These are phyloP conservation scores for Myotis davidii DNA, from an alignment of 2,113 vertebrate species.

Conservation along the genomic window DNA sequence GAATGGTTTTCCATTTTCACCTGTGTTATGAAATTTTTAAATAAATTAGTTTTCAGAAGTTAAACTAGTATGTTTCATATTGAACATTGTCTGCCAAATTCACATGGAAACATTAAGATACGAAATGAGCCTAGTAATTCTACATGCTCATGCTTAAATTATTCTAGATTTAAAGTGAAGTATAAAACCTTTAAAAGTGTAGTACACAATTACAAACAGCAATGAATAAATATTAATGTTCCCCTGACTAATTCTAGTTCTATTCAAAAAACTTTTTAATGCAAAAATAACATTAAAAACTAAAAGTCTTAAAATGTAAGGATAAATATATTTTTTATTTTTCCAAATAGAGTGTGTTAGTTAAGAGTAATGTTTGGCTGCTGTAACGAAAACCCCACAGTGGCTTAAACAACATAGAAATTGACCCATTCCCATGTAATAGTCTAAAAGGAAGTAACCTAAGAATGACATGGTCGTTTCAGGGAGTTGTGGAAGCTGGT, in stretches of 20 bases:
- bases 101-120: not conserved
- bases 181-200: not conserved
- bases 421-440: not conserved
- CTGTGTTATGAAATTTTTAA: not conserved
- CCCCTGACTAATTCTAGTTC: not conserved
- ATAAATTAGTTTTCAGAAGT: not conserved
- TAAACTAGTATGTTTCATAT: not conserved
- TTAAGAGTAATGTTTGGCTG: not conserved
- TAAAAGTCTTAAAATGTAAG: not conserved
- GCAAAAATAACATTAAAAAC: not conserved
- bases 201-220: not conserved
- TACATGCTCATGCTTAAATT: not conserved
- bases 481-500: not conserved
- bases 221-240: not conserved
- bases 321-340: not conserved
- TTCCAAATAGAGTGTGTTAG: not conserved
- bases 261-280: not conserved
- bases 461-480: not conserved
- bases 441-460: not conserved
- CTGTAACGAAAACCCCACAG: not conserved
- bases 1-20: slow-evolving; percentile 4
- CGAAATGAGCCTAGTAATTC: not conserved
- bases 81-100: not conserved
- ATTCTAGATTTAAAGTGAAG: not conserved
- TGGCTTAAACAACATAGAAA: not conserved